Evolutionary conservation across 2,888 invertebrate species (phyloP).

Genomic region (Cephus runcator): DNA sequence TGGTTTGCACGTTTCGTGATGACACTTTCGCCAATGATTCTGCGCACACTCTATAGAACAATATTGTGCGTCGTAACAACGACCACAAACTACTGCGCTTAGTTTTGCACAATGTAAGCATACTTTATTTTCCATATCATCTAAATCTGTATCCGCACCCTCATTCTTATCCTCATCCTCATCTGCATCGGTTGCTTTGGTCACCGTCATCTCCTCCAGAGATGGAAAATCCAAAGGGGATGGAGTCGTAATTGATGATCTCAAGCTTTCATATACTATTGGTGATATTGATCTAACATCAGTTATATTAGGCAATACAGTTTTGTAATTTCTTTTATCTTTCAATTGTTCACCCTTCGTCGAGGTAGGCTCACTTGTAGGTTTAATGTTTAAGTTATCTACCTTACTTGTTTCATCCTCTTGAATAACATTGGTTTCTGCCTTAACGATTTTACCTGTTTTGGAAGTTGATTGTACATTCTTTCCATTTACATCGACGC

Average conservation of each 20-base stretch:
- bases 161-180: background rate
- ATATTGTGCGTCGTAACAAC: constrained; percentile 39
- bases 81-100: constrained; percentile 34
- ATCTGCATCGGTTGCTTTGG: background rate
- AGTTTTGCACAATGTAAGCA: constrained; percentile 27
- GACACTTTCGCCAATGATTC: constrained; percentile 34
- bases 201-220: background rate
- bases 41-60: constrained; percentile 37
- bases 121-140: background rate
- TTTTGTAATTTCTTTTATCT: too few species aligned
- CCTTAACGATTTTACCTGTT: too few species aligned
- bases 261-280: background rate
- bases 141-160: background rate
- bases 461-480: too few species aligned
- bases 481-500: too few species aligned
- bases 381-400: background rate
- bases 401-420: background rate
- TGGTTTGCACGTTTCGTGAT: constrained; percentile 35
- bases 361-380: too few species aligned
- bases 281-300: background rate
- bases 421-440: background rate
- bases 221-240: too few species aligned
- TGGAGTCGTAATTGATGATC: too few species aligned
- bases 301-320: background rate
- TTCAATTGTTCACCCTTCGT: too few species aligned